Evolutionary conservation across 2,113 vertebrate genomes (phyloP).

Genomic region (Dendropsophus ebraccatus): DNA sequence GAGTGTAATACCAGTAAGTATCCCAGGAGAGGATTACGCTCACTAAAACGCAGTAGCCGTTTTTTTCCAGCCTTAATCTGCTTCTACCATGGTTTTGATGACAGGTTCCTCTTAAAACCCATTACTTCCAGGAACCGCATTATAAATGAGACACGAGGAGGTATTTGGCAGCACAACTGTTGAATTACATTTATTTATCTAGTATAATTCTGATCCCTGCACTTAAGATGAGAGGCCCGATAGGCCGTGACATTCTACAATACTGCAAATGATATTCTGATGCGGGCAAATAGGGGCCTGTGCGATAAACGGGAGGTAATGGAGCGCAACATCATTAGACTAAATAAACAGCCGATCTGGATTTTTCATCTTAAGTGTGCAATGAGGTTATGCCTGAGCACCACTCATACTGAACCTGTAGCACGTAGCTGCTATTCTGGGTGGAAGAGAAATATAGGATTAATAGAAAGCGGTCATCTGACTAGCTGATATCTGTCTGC

Average conservation of each 20-base stretch:
- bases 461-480: too few species aligned
- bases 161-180: conserved; percentile 23
- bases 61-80: not conserved
- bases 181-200: not conserved
- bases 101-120: not conserved
- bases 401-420: not conserved
- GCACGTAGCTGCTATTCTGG: not conserved
- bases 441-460: too few species aligned
- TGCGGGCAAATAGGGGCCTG: conserved; percentile 4
- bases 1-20: not conserved
- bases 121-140: not conserved
- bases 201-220: conserved; percentile 12
- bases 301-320: conserved; percentile 35
- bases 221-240: conserved; percentile 21
- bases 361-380: conserved; percentile 23
- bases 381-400: not conserved
- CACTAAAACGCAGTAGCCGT: not conserved
- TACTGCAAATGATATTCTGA: conserved; percentile 4
- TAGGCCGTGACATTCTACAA: not conserved
- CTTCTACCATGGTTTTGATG: not conserved
- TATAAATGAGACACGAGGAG: not conserved
- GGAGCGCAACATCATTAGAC: conserved; percentile 26
- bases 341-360: conserved; percentile 23
- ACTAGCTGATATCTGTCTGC: too few species aligned
- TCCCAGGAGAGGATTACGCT: too few species aligned